Percentiles rank a stretch among this genome's conserved stretches.
These are phyloP conservation scores for Macroramphosus scolopax DNA, from an alignment of 2,797 vertebrate genomes.

Conservation along the genomic window DNA sequence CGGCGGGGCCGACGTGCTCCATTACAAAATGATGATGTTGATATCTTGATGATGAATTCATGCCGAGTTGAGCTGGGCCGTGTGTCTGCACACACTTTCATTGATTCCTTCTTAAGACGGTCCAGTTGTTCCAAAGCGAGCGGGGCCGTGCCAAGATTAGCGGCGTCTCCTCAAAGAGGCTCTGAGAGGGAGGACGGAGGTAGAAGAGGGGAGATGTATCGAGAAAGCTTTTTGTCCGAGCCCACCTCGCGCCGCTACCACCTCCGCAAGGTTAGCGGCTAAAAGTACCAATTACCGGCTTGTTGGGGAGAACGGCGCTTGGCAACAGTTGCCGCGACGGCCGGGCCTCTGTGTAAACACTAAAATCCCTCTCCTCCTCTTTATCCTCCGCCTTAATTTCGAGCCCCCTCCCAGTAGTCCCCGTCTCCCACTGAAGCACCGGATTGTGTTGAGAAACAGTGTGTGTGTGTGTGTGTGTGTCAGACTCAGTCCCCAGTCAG, in stretches of 20 bases:
- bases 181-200: background rate
- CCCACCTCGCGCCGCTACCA: slow-evolving; percentile 64
- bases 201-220: slow-evolving; percentile 47
- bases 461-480: background rate
- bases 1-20: slow-evolving; percentile 43
- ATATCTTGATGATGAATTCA: slow-evolving; percentile 81
- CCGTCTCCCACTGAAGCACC: slow-evolving; percentile 44
- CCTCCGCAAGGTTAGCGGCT: slow-evolving; percentile 75
- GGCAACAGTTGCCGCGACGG: slow-evolving; percentile 70
- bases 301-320: slow-evolving; percentile 73
- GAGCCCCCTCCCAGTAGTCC: slow-evolving; percentile 34
- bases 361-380: slow-evolving; percentile 54
- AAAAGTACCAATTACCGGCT: slow-evolving; percentile 78
- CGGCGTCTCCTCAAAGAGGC: slow-evolving; percentile 40
- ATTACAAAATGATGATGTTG: slow-evolving; percentile 74
- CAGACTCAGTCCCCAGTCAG: slow-evolving; percentile 20
- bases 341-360: slow-evolving; percentile 68
- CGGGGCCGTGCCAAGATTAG: slow-evolving; percentile 55
- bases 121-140: slow-evolving; percentile 65
- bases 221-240: slow-evolving; percentile 77
- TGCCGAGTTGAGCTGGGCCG: slow-evolving; percentile 70
- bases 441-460: slow-evolving; percentile 19
- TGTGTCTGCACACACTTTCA: slow-evolving; percentile 71
- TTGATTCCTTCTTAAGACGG: slow-evolving; percentile 75
- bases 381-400: slow-evolving; percentile 33